phyloP scores from a whole-genome alignment of 2,888 invertebrate genomes.

The Eumerus sabulonum region DNA sequence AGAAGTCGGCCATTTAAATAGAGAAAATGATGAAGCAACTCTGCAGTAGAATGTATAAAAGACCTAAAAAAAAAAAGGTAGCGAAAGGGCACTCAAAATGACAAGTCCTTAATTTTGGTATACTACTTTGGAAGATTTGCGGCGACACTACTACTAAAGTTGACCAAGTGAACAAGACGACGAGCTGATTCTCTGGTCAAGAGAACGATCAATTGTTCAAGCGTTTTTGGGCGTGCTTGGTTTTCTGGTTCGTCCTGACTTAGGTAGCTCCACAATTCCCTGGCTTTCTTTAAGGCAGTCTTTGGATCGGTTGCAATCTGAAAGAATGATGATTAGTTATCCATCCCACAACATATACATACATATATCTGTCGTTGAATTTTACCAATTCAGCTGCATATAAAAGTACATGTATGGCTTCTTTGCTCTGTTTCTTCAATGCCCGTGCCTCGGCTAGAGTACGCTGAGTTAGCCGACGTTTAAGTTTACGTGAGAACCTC shows the following conservation, averaged over 20 bases:
- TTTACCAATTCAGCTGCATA: constrained; percentile 89
- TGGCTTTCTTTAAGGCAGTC: constrained; percentile 86
- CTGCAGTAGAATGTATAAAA: constrained; percentile 80
- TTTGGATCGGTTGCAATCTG: constrained; percentile 90
- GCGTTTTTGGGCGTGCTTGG: constrained; percentile 87
- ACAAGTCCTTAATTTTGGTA: neutral
- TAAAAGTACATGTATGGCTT: constrained; percentile 86
- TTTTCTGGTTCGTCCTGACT: constrained; percentile 91
- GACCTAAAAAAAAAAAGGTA: constrained; percentile 76
- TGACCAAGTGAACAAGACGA: constrained; percentile 87
- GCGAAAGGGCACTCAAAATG: neutral
- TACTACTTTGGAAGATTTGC: constrained; percentile 82
- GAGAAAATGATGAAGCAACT: constrained; percentile 82
- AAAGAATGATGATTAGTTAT: too few species aligned
- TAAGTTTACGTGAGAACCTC: constrained; percentile 87
- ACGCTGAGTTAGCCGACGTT: constrained; percentile 86
- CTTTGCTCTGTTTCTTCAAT: constrained; percentile 87
- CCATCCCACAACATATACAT: neutral
- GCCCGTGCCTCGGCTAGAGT: constrained; percentile 90
- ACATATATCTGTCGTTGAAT: too few species aligned
- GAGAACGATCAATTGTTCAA: constrained; percentile 88
- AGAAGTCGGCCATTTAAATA: constrained; percentile 83
- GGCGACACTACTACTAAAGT: constrained; percentile 83
- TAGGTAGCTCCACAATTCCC: constrained; percentile 85
- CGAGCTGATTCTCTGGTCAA: constrained; percentile 88